Percentiles rank a stretch among this genome's conserved stretches.
These are phyloP conservation scores for Ditula angustiorana DNA, from an alignment of 2,888 invertebrate species.

Conservation along the genomic window DNA sequence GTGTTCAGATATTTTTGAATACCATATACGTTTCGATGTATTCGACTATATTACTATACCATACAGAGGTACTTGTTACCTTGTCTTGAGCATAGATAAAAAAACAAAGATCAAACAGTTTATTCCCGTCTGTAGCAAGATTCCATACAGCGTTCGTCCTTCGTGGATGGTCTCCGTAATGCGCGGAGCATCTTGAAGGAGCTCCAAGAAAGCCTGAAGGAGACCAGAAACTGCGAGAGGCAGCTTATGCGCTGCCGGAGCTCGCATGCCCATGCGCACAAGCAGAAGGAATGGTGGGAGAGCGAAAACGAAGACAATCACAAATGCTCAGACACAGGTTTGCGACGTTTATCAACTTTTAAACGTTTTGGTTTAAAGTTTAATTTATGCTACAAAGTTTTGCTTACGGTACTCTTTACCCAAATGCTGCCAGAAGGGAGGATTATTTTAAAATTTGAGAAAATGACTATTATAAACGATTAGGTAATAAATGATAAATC, in stretches of 20 bases:
- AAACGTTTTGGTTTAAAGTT: no score
- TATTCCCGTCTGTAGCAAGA: constrained; percentile 28
- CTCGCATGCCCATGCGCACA: constrained; percentile 61
- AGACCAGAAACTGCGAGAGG: constrained; percentile 66
- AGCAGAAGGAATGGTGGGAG: constrained; percentile 57
- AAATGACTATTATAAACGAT: no score
- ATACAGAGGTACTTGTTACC: no score
- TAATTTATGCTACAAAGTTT: no score
- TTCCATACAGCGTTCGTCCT: constrained; percentile 53
- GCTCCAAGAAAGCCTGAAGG: constrained; percentile 65
- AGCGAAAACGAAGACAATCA: constrained; percentile 52
- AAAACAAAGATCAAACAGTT: constrained; percentile 2
- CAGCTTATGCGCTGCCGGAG: constrained; percentile 61
- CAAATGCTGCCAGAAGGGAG: no score
- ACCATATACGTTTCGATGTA: no score
- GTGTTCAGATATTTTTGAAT: no score
- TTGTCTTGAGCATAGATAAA: no score
- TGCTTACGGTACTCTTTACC: no score
- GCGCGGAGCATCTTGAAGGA: constrained; percentile 61
- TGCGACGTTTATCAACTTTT: not conserved
- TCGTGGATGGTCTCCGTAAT: constrained; percentile 63
- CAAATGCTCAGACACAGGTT: constrained; percentile 49
- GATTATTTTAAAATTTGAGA: no score
- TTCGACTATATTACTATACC: no score
- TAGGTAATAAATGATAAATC: no score